Percentiles rank a stretch among this genome's conserved stretches.
Conservation (phyloP, 2,797 vertebrate genomes). For the Chaunax sp. region DNA sequence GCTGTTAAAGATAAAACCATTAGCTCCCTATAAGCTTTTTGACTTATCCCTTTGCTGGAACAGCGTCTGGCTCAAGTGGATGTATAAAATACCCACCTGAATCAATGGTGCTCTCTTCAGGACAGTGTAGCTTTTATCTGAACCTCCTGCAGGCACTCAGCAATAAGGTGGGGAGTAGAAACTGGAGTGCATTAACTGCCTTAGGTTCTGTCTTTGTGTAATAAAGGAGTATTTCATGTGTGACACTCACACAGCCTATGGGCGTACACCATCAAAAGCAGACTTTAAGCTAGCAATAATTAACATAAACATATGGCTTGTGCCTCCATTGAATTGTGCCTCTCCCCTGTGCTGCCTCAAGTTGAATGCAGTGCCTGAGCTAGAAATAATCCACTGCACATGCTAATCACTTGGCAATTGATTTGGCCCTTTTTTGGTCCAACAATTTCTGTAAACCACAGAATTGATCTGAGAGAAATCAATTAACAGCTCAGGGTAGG, state of each 20-base stretch:
- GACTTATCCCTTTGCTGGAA: not conserved
- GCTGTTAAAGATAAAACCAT: too few relatives aligned
- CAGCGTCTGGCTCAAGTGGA: conserved; percentile 41
- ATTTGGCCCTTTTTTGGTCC: conserved; percentile 75
- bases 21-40: too few relatives aligned
- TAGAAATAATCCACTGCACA: conserved; percentile 73
- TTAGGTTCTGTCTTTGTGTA: conserved; percentile 69
- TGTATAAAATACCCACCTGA: conserved; percentile 67
- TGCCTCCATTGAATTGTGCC: conserved; percentile 45
- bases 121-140: conserved; percentile 73
- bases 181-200: conserved; percentile 63
- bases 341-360: conserved; percentile 31
- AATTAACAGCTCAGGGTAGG: conserved; percentile 74
- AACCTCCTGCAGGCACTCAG: conserved; percentile 64
- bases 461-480: conserved; percentile 78
- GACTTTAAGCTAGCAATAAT: conserved; percentile 73
- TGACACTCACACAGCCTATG: conserved; percentile 65
- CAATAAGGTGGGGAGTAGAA: conserved; percentile 64
- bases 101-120: conserved; percentile 73
- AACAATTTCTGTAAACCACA: conserved; percentile 77
- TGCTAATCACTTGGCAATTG: conserved; percentile 78
- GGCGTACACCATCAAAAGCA: conserved; percentile 65
- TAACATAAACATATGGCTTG: conserved; percentile 73
- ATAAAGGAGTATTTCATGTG: conserved; percentile 77
- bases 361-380: conserved; percentile 27